A percentile compares a stretch with the other conserved stretches of the same genome.
Conservation (phyloP, 2,113 vertebrate genomes). For the Hydropotes inermis region DNA sequence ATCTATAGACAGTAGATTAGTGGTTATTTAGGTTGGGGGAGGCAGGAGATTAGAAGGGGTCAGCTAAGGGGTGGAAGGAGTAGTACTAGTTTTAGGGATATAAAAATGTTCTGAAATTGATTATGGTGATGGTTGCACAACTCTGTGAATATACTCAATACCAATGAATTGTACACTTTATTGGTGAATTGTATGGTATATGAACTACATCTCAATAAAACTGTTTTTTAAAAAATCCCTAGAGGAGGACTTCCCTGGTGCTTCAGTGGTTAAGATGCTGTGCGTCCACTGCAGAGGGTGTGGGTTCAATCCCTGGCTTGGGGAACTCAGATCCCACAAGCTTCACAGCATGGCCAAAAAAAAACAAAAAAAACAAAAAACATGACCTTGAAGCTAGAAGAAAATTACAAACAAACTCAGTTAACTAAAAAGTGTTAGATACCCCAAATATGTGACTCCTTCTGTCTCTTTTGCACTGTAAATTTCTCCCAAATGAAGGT, state of each 20-base stretch:
- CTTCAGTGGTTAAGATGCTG: neutral
- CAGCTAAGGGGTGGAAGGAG: neutral
- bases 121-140: neutral
- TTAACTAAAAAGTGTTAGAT: neutral
- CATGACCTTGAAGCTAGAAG: neutral
- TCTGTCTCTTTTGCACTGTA: neutral
- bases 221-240: neutral
- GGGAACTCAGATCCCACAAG: neutral
- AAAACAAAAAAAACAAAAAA: neutral
- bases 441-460: neutral
- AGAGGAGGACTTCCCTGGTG: neutral
- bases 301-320: neutral
- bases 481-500: neutral
- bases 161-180: neutral
- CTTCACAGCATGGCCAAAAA: neutral
- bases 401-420: conserved; percentile 2
- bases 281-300: neutral
- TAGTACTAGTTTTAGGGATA: neutral
- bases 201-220: neutral
- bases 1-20: neutral
- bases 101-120: neutral
- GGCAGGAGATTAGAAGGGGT: too few relatives aligned
- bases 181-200: neutral
- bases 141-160: neutral
- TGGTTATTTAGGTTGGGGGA: neutral